A percentile compares a stretch with the other conserved stretches of the same genome.
These are phyloP conservation scores for Allacma fusca DNA, from an alignment of 2,888 invertebrate genomes.

Conservation along the genomic window DNA sequence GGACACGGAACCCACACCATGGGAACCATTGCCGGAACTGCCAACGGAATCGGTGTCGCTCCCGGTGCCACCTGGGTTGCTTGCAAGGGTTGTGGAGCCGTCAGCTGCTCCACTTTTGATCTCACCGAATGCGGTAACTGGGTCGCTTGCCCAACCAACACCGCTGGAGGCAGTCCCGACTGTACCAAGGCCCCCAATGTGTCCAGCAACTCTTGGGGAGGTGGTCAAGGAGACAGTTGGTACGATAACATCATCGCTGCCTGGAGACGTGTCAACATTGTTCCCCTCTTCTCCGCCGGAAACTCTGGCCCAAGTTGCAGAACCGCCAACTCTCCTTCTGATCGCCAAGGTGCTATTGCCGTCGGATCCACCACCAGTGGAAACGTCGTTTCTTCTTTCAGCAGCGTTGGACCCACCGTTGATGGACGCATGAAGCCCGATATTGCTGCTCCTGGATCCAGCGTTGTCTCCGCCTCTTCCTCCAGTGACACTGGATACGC, in stretches of 20 bases:
- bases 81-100: background rate
- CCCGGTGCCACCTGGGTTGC: no score
- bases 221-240: constrained; percentile 22
- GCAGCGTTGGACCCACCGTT: constrained; percentile 20
- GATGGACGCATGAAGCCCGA: constrained; percentile 21
- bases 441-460: constrained; percentile 23
- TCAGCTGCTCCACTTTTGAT: constrained; percentile 8
- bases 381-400: constrained; percentile 22
- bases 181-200: constrained; percentile 40
- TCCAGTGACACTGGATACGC: background rate
- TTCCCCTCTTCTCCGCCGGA: constrained; percentile 29
- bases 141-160: constrained; percentile 22
- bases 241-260: constrained; percentile 4
- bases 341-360: constrained; percentile 26
- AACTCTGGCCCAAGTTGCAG: constrained; percentile 31
- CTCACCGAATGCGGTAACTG: constrained; percentile 18
- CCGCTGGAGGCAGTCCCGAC: constrained; percentile 3
- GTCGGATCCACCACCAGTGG: constrained; percentile 17
- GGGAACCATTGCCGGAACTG: no score
- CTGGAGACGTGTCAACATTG: constrained; percentile 23
- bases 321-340: constrained; percentile 27
- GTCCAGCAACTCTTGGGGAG: constrained; percentile 30
- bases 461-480: background rate
- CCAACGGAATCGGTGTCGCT: no score
- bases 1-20: no score